These are phyloP conservation scores for Chlorospingus semifuscus DNA, from an alignment of 2,797 vertebrate genomes.

Conservation along the genomic window DNA sequence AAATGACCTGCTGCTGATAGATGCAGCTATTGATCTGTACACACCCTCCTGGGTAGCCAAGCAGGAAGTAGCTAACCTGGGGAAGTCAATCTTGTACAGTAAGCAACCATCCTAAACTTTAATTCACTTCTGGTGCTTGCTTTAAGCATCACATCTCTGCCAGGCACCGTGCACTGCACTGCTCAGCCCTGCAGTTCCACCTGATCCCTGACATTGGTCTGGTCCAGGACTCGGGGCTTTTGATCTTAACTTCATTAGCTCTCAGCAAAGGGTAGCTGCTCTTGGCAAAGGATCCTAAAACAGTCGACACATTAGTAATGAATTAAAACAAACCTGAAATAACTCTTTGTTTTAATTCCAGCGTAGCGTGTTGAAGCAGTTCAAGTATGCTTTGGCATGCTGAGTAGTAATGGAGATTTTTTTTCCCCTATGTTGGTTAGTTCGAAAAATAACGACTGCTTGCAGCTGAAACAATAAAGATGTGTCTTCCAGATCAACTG, in stretches of 20 bases:
- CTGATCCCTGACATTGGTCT: neutral
- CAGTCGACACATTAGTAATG: neutral
- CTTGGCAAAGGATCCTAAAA: neutral
- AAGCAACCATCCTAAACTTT: neutral
- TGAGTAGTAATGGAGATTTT: neutral
- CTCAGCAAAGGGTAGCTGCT: neutral
- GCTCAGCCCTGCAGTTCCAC: neutral
- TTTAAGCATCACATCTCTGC: neutral
- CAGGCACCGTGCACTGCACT: fast-evolving
- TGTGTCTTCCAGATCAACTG: neutral
- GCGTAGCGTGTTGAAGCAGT: neutral
- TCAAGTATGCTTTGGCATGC: slow-evolving; percentile 23
- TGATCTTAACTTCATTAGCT: neutral
- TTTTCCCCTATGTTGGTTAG: neutral
- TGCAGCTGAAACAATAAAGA: neutral
- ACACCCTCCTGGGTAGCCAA: neutral
- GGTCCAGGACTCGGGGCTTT: neutral
- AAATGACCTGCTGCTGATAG: neutral
- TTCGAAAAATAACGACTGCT: neutral
- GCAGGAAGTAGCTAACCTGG: neutral
- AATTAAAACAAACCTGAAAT: slow-evolving; percentile 39
- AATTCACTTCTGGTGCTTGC: neutral
- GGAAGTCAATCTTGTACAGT: neutral
- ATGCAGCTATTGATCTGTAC: fast-evolving
- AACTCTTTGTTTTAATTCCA: slow-evolving; percentile 55